These are phyloP conservation scores for Ormyrus labotus DNA, from an alignment of 2,888 invertebrate species.

Conservation along the genomic window DNA sequence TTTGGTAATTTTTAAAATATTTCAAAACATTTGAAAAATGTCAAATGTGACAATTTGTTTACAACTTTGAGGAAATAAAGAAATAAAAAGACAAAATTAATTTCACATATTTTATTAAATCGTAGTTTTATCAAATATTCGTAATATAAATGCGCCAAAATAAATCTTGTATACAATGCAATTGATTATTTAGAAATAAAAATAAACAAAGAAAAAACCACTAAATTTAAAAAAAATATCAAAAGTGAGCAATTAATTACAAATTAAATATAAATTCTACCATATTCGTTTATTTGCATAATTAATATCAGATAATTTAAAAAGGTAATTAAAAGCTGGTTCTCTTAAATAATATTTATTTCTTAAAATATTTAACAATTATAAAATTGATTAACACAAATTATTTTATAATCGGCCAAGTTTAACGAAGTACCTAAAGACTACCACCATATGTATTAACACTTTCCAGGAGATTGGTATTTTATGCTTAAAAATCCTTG, in stretches of 20 bases:
- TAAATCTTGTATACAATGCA: not conserved
- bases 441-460: conserved; percentile 46
- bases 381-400: conserved; percentile 48
- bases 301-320: not conserved
- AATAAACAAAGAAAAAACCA: not conserved
- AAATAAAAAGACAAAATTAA: too few species aligned
- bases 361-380: conserved; percentile 52
- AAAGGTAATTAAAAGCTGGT: not conserved
- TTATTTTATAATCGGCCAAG: conserved; percentile 42
- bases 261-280: too few species aligned
- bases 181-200: not conserved
- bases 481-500: conserved; percentile 16
- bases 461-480: conserved; percentile 19
- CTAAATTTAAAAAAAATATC: not conserved
- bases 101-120: too few species aligned
- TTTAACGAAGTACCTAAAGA: conserved; percentile 45
- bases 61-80: too few species aligned
- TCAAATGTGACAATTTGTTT: too few species aligned
- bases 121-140: too few species aligned
- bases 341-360: conserved; percentile 51
- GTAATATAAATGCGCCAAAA: not conserved
- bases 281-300: too few species aligned
- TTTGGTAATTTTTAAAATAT: too few species aligned
- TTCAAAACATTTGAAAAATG: too few species aligned
- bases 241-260: too few species aligned